phyloP scores from a whole-genome alignment of 2,888 invertebrate genomes.

The Teleogryllus oceanicus region DNA sequence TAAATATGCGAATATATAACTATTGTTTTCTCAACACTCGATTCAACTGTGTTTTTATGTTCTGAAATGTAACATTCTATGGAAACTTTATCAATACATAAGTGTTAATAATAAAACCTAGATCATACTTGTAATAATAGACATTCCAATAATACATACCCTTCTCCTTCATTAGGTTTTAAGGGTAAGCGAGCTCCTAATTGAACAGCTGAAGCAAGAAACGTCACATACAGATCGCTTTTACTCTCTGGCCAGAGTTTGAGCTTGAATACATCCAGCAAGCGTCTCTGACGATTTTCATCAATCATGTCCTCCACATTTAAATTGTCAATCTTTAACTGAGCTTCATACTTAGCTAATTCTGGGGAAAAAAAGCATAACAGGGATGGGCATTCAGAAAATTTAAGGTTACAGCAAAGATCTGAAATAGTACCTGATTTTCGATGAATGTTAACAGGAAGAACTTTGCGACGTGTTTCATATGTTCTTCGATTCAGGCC shows the following conservation, averaged over 20 bases:
- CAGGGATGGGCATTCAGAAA: slow-evolving; percentile 38
- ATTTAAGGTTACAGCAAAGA: slow-evolving; percentile 37
- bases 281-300: slow-evolving; percentile 63
- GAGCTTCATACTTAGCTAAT: slow-evolving; percentile 70
- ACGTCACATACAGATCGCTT: slow-evolving; percentile 74
- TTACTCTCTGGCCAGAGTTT: slow-evolving; percentile 75
- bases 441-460: slow-evolving; percentile 62
- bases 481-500: slow-evolving; percentile 74
- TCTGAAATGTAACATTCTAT: too few relatives aligned
- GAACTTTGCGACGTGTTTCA: slow-evolving; percentile 63
- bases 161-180: slow-evolving; percentile 80
- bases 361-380: slow-evolving; percentile 46
- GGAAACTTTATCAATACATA: too few relatives aligned
- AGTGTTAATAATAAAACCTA: too few relatives aligned
- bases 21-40: too few relatives aligned
- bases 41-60: too few relatives aligned
- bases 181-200: slow-evolving; percentile 79
- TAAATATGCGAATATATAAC: too few relatives aligned
- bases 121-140: neutral
- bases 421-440: slow-evolving; percentile 48
- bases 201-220: slow-evolving; percentile 79
- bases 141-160: slow-evolving; percentile 54
- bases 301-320: slow-evolving; percentile 86
- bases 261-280: slow-evolving; percentile 71
- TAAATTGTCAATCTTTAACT: slow-evolving; percentile 83